Evolutionary conservation across 2,797 vertebrate genomes (phyloP).

Genomic region (Cottoperca gobio): DNA sequence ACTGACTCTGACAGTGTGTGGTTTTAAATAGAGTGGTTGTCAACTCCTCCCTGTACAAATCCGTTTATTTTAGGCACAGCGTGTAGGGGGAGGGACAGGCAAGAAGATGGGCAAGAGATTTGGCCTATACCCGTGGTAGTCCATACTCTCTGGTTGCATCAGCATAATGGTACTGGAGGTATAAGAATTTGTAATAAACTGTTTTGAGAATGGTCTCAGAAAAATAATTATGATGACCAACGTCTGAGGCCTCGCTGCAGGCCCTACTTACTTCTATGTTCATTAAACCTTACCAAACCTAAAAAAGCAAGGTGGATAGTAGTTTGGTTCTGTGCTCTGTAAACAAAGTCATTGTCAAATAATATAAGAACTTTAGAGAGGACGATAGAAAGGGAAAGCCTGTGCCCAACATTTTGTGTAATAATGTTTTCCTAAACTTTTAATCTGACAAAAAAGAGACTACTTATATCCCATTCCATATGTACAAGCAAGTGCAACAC

Average conservation of each 20-base stretch:
- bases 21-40: constrained; percentile 86
- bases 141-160: constrained; percentile 28
- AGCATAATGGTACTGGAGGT: constrained; percentile 27
- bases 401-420: background rate
- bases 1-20: constrained; percentile 83
- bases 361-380: background rate
- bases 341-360: background rate
- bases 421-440: background rate
- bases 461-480: background rate
- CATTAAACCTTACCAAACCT: background rate
- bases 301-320: background rate
- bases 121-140: constrained; percentile 33
- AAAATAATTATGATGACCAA: background rate
- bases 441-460: background rate
- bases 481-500: background rate
- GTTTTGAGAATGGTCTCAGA: background rate
- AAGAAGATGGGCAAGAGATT: constrained; percentile 51
- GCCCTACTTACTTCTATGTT: background rate
- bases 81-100: constrained; percentile 49
- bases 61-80: constrained; percentile 81
- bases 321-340: background rate
- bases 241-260: background rate
- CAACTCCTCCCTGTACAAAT: constrained; percentile 78
- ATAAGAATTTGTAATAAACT: background rate
- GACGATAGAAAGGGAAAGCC: background rate